Evolutionary conservation across 2,797 vertebrate species (phyloP), one percentile per base, ranked within the genome.

Genomic region (Natrix natrix): DNA sequence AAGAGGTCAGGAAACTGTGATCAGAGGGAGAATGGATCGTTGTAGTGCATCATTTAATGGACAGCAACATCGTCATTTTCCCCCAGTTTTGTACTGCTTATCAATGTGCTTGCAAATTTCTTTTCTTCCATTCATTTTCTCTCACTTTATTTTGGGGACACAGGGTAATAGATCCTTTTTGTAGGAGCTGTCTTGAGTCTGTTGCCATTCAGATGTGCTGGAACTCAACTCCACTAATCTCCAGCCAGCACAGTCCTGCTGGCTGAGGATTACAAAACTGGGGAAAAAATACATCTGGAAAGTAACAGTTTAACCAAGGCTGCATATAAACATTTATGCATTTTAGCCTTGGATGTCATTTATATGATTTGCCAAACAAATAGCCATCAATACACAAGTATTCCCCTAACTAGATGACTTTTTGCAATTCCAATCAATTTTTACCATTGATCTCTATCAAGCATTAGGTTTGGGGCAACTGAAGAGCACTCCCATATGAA

Each of bases 91-190:
- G 1, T 87, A 14, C 10, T 1, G 43, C 87, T 56, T 24, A 32
- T 54, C 20, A 1, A 83, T 8, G 0, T 91, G 20, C 87, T 26
- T 2, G 0, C 0, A 61, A 87, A 1, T n/a, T 1, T 86, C n/a
- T 37, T 28, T 89, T 10, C 91, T 12, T 48, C 10, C 37, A 83
- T 48, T 48, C 74, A 48, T 83, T 48, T 83, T 48, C 20, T 83
- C 74, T 83, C 20, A 83, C 43, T 16, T 87, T 0, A 10, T 20
- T 48, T 59, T 86, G 52, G 11, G 48, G 55, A 61, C 3, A 89
- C 3, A 0, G n/a, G 48, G 4, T 32, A 90, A 48, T 54, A 86
- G 57, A 55, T 78, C 22, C 26, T 20, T 61, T 37, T 63, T 88
- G 52, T 16, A 55, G 26, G 28, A 83, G 37, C 37, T 83, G 20